Percentiles rank a stretch among this genome's conserved stretches.
Conservation (phyloP, 2,888 invertebrate species). For the Athalia rosae region DNA sequence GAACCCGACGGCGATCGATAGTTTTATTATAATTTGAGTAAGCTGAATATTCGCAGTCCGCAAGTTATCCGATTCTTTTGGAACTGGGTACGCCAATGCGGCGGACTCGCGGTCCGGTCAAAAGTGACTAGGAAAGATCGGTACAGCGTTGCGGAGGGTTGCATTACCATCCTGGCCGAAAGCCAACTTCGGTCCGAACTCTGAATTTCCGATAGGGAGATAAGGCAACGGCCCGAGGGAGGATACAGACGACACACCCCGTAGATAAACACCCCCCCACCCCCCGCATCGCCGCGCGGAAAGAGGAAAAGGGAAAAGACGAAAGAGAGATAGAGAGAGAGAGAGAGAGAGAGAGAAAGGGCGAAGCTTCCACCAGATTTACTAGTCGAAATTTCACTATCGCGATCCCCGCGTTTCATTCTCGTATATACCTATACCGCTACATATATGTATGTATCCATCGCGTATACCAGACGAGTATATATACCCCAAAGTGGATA, state of each 20-base stretch:
- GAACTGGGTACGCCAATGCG: too few relatives aligned
- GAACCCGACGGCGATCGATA: too few relatives aligned
- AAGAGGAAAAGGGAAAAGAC: neutral
- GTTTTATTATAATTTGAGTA: constrained; percentile 34
- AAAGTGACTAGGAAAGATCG: constrained; percentile 64
- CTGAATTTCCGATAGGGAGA: constrained; percentile 63
- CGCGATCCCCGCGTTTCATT: constrained; percentile 53
- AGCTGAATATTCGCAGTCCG: constrained; percentile 22
- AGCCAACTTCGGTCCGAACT: constrained; percentile 55
- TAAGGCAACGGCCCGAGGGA: constrained; percentile 58
- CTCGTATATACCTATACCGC: constrained; percentile 24
- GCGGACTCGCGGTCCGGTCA: constrained; percentile 28
- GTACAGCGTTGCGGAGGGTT: constrained; percentile 55
- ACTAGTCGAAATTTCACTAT: constrained; percentile 62
- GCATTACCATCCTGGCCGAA: constrained; percentile 68
- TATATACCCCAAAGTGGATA: neutral
- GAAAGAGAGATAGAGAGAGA: neutral
- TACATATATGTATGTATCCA: neutral
- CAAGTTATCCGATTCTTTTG: neutral
- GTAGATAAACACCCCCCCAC: constrained; percentile 62
- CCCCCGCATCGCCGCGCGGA: constrained; percentile 47
- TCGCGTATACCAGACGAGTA: neutral
- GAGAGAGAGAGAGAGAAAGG: constrained; percentile 8
- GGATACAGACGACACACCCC: constrained; percentile 57
- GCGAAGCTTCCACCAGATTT: constrained; percentile 56